Evolutionary conservation across 1,140 invertebrate species (phyloP).

Genomic region (Drosophila melanica): DNA sequence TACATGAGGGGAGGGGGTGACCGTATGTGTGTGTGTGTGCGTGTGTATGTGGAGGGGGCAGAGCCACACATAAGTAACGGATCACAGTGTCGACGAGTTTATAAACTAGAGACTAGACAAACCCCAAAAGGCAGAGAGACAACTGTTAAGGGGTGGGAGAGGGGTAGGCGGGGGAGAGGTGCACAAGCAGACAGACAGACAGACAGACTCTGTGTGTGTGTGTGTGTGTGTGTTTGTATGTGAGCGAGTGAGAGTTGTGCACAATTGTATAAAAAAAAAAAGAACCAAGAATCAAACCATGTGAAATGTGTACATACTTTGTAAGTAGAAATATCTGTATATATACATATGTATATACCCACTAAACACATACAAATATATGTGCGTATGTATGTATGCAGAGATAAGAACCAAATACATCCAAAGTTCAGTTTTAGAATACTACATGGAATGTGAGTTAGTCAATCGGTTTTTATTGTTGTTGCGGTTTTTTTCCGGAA

Average conservation of each 20-base stretch:
- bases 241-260: conserved; percentile 29
- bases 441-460: conserved; percentile 1
- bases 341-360: background rate
- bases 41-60: background rate
- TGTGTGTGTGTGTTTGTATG: background rate
- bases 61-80: conserved; percentile 37
- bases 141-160: background rate
- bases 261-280: conserved; percentile 24
- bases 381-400: conserved; percentile 18
- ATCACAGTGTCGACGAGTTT: conserved; percentile 36
- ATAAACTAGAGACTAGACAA: conserved; percentile 46
- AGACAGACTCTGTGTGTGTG: background rate
- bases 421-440: conserved; percentile 23
- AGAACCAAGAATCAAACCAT: conserved; percentile 11
- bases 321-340: conserved; percentile 7
- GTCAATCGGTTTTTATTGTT: background rate
- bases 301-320: conserved; percentile 15
- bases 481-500: conserved; percentile 8
- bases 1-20: background rate
- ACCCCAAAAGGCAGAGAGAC: conserved; percentile 23
- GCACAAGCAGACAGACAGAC: background rate
- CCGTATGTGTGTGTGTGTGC: too few species aligned
- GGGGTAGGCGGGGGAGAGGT: background rate
- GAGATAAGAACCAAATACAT: conserved; percentile 7
- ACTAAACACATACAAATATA: background rate